A percentile compares a stretch with the other conserved stretches of the same genome.
Evolutionary conservation across 2,113 vertebrate species (phyloP).

Genomic region (Sisor rabdophorus): DNA sequence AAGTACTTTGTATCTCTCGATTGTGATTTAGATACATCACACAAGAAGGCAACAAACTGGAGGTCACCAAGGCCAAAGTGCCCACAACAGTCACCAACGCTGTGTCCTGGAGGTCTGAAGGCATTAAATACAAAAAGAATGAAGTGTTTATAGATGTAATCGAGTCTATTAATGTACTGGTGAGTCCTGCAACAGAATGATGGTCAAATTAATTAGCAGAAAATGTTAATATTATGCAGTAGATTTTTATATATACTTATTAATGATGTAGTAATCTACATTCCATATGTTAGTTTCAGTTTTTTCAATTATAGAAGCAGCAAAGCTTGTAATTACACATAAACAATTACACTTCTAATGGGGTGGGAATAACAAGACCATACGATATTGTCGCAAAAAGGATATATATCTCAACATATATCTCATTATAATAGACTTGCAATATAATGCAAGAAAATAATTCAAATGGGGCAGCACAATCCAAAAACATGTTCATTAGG

Average conservation of each 20-base stretch:
- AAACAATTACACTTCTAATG: neutral
- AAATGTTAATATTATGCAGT: neutral
- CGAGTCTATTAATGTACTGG: conserved; percentile 89
- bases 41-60: conserved; percentile 85
- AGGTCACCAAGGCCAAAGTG: conserved; percentile 78
- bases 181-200: conserved; percentile 56
- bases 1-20: neutral
- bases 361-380: too few relatives aligned
- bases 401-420: too few relatives aligned
- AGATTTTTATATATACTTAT: neutral
- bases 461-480: too few relatives aligned
- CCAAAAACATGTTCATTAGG: too few relatives aligned
- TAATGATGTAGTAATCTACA: neutral
- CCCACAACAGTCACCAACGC: conserved; percentile 92
- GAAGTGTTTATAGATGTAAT: conserved; percentile 96
- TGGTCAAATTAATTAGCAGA: neutral
- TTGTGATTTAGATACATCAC: conserved; percentile 82
- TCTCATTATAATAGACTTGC: too few relatives aligned
- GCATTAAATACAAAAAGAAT: conserved; percentile 92
- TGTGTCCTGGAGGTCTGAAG: conserved; percentile 93
- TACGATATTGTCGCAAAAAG: too few relatives aligned
- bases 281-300: neutral
- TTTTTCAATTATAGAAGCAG: neutral
- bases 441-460: too few relatives aligned
- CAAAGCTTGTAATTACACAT: neutral